These are phyloP conservation scores for Drosophila hydei DNA, from an alignment of 1,140 invertebrate genomes.

Conservation along the genomic window DNA sequence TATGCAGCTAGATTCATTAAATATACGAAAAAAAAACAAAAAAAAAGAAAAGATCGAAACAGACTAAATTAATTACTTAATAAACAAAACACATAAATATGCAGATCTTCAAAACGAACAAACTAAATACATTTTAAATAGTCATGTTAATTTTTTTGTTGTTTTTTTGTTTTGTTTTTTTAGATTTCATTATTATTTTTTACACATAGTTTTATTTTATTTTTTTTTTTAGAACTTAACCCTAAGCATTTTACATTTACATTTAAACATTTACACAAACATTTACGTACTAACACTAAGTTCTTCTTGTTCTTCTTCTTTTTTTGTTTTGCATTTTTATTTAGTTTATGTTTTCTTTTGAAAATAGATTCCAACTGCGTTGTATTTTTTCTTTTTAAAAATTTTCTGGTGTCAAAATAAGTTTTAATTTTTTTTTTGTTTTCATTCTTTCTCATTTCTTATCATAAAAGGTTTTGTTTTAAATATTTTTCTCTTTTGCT, in stretches of 20 bases:
- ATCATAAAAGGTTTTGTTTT: conserved; percentile 10
- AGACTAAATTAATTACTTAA: conserved; percentile 35
- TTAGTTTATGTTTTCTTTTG: conserved; percentile 16
- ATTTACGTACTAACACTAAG: conserved; percentile 45
- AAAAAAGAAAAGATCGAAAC: conserved; percentile 13
- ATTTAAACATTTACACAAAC: conserved; percentile 75
- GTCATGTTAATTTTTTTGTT: conserved; percentile 6
- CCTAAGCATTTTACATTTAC: conserved; percentile 61
- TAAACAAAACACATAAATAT: conserved; percentile 35
- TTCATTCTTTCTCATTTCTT: conserved; percentile 1
- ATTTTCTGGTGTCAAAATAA: conserved; percentile 58
- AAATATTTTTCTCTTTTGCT: conserved; percentile 11
- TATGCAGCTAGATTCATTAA: conserved; percentile 39
- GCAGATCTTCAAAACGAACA: conserved; percentile 37
- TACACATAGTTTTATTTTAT: conserved; percentile 45
- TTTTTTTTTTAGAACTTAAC: conserved; percentile 38
- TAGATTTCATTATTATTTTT: conserved; percentile 34
- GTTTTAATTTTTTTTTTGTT: neutral
- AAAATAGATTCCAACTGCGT: conserved; percentile 44
- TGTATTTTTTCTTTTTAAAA: conserved; percentile 26
- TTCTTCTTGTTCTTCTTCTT: conserved; percentile 37
- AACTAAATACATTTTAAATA: conserved; percentile 38
- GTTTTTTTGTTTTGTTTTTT: conserved; percentile 18
- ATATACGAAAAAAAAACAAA: conserved; percentile 31
- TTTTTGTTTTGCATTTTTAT: conserved; percentile 5